Base-by-base conservation (phyloP, 1,140 invertebrate species). In the Nylanderia fulva region DNA sequence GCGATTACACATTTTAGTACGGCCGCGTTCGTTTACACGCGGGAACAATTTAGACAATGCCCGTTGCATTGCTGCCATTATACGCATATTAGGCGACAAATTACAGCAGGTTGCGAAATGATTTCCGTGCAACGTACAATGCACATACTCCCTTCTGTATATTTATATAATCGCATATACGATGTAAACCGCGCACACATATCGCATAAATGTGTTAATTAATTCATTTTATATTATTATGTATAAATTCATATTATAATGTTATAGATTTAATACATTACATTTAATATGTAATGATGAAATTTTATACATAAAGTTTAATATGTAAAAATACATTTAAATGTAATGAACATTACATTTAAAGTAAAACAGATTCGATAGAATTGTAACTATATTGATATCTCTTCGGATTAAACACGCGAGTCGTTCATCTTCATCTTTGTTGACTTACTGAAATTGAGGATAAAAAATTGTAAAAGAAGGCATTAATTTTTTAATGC, bases 31-130 rank as follows among this genome's bases (percentile, higher is more conserved):
- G 77, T 71, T 82, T 82, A 82, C 77, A 82, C 77, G 33, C 36
- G 64, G 77, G 77, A 72, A 82, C 66, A 82, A 82, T 82, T 82
- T 82, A 71, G 77, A 82, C 66, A 82, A 82, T 82, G 45, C 66
- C 68, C 66, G n/a, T 66, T 27, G 18, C 52, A 42, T 72, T 58
- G 77, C 24, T 45, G 52, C 52, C 42, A 82, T 82, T 82, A 82
- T 82, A 33, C 52, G 77, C 52, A 36, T 82, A 71, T 72, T 82
- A 72, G 36, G 27, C 66, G 66, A 82, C 66, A 82, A 82, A 82
- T 82, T 82, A 42, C 52, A 71, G 36, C 36, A 21, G 52, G 13
- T 29, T 72, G 77, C 27, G 39, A 82, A 72, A 82, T 82, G 36
- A 82, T 82, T 82, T 82, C 33, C 66, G n/a, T 45, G 52, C 54